Conservation (phyloP, 2,888 invertebrate species). For the Dorcus hopei region DNA sequence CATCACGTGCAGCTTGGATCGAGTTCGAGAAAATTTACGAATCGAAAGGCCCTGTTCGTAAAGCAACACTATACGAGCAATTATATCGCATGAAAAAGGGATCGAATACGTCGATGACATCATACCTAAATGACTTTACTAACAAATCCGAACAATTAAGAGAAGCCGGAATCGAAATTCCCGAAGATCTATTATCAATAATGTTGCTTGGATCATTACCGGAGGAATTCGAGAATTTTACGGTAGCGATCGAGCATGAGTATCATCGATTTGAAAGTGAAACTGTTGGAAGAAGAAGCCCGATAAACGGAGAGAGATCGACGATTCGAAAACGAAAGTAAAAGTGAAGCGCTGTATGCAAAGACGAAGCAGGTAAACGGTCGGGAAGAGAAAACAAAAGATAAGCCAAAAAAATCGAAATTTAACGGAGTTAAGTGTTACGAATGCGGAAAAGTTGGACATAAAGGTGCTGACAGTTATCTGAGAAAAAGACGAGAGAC, state of each 20-base stretch:
- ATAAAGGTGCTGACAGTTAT: conserved; percentile 11
- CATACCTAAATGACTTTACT: conserved; percentile 19
- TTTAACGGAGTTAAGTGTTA: conserved; percentile 14
- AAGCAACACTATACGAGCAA: conserved; percentile 24
- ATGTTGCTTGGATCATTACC: conserved; percentile 25
- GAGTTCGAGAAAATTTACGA: conserved; percentile 9
- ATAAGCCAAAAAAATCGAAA: conserved; percentile 6
- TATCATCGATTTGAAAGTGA: conserved; percentile 15
- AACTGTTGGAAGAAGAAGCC: conserved; percentile 4
- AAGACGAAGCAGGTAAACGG: too few relatives aligned
- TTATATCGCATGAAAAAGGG: conserved; percentile 22
- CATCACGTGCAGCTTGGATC: conserved; percentile 20
- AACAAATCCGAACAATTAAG: conserved; percentile 21
- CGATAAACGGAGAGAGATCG: neutral
- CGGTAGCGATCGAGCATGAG: conserved; percentile 13
- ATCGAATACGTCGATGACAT: conserved; percentile 11
- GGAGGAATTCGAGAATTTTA: conserved; percentile 21
- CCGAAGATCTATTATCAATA: conserved; percentile 24
- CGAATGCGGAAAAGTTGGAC: conserved; percentile 17
- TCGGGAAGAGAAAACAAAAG: too few relatives aligned
- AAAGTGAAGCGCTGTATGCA: too few relatives aligned
- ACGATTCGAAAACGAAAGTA: too few relatives aligned
- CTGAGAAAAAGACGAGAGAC: neutral
- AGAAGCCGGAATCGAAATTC: conserved; percentile 25
- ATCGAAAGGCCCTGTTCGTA: conserved; percentile 24